Evolutionary conservation across 2,113 vertebrate genomes (phyloP).

Genomic region (Todiramphus chloris): DNA sequence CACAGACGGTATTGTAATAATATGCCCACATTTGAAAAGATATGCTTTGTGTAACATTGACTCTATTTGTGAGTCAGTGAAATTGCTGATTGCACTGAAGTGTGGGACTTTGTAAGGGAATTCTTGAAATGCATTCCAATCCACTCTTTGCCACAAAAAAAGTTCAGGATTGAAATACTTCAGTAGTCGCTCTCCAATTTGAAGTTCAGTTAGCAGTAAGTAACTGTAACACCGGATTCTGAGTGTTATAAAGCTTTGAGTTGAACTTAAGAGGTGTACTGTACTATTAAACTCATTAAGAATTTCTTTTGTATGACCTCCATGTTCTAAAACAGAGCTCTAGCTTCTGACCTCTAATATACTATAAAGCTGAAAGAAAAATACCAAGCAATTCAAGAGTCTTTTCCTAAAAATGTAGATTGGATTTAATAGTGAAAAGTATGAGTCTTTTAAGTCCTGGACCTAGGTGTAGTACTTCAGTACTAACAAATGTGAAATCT

Average conservation of each 20-base stretch:
- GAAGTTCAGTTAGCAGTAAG: neutral
- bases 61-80: neutral
- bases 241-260: neutral
- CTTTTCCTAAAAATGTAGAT: neutral
- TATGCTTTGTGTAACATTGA: neutral
- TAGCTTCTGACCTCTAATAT: neutral
- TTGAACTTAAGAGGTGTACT: neutral
- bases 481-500: neutral
- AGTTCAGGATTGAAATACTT: neutral
- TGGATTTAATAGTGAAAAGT: neutral
- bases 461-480: rapidly evolving
- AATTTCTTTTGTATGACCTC: neutral
- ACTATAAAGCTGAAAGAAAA: neutral
- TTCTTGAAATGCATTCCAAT: neutral
- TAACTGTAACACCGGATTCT: neutral
- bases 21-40: neutral
- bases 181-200: neutral
- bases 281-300: too few species aligned
- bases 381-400: rapidly evolving
- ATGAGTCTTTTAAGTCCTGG: neutral
- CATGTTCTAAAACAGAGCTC: neutral
- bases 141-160: neutral
- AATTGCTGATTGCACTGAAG: neutral
- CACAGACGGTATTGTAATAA: neutral
- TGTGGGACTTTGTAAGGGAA: neutral